Evolutionary conservation across 2,113 vertebrate genomes (phyloP).

Genomic region (Grus americana): DNA sequence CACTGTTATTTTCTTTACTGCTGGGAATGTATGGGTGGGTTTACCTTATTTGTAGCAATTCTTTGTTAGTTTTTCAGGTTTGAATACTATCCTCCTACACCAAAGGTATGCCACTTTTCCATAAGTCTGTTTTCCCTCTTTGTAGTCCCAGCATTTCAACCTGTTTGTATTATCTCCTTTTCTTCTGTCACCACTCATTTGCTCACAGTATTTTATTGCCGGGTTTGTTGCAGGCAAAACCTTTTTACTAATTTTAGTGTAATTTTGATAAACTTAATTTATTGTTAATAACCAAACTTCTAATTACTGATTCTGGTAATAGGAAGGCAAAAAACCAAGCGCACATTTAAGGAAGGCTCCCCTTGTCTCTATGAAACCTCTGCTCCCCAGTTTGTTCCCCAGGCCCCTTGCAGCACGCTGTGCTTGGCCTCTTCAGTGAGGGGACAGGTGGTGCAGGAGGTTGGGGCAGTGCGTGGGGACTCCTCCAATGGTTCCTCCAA

Average conservation of each 20-base stretch:
- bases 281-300: background rate
- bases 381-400: accelerated
- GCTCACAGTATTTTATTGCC: background rate
- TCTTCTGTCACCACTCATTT: background rate
- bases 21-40: background rate
- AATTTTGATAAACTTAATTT: background rate
- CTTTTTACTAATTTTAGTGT: background rate
- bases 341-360: background rate
- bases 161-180: background rate
- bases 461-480: background rate
- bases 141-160: background rate
- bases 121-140: background rate
- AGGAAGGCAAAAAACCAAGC: background rate
- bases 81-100: background rate
- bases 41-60: background rate
- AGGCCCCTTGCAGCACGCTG: accelerated
- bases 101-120: background rate
- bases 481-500: too few relatives aligned
- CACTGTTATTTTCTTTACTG: background rate
- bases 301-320: background rate
- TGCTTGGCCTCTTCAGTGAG: too few relatives aligned
- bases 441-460: background rate
- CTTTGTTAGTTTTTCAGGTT: background rate
- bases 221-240: background rate
- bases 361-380: background rate